A percentile compares a stretch with the other conserved stretches of the same genome.
phyloP scores from a whole-genome alignment of 1,140 invertebrate species.

The Dermatophagoides farinae region DNA sequence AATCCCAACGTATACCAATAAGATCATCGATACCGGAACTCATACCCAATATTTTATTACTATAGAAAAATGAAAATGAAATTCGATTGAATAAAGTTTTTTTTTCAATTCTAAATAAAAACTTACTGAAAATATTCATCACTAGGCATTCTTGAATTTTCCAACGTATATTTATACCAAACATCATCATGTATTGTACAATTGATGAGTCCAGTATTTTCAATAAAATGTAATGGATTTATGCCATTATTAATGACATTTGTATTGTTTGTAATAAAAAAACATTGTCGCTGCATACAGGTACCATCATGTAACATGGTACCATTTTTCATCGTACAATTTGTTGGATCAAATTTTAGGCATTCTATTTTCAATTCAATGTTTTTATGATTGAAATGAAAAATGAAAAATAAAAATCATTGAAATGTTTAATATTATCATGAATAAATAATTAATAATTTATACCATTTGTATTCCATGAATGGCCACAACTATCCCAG shows the following conservation, averaged over 20 bases:
- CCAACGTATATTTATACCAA: slow-evolving; percentile 19
- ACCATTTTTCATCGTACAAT: slow-evolving; percentile 25
- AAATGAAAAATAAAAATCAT: not conserved
- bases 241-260: not conserved
- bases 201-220: not conserved
- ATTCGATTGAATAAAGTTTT: slow-evolving; percentile 1
- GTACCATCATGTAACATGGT: slow-evolving; percentile 23
- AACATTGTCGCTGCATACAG: slow-evolving; percentile 19
- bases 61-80: slow-evolving; percentile 18
- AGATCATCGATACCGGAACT: slow-evolving; percentile 59
- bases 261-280: not conserved
- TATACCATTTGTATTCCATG: slow-evolving; percentile 28
- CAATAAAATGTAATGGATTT: not conserved
- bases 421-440: too few relatives aligned
- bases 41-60: slow-evolving; percentile 48
- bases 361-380: slow-evolving; percentile 11
- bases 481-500: slow-evolving; percentile 29
- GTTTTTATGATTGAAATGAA: not conserved
- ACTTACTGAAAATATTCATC: slow-evolving; percentile 23
- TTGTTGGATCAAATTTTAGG: slow-evolving; percentile 24
- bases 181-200: slow-evolving; percentile 1
- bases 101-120: not conserved
- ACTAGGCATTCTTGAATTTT: slow-evolving; percentile 23
- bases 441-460: not conserved
- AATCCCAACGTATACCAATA: slow-evolving; percentile 76